phyloP scores from a whole-genome alignment of 2,888 invertebrate genomes.

The Kuschelorhynchus macadamiae region DNA sequence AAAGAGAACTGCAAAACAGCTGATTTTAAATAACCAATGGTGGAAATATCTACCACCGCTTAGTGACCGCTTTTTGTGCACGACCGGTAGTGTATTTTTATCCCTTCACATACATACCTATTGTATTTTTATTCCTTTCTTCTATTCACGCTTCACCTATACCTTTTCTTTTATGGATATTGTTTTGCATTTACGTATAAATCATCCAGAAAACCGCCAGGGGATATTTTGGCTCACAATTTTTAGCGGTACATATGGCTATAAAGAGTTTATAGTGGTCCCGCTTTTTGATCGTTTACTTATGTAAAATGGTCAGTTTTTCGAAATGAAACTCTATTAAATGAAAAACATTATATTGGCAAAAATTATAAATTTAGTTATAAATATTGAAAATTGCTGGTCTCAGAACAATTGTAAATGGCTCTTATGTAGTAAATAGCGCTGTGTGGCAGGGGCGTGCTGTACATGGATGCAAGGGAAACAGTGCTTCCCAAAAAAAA shows the following conservation, averaged over 20 bases:
- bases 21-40: no score
- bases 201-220: conserved; percentile 60
- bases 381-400: no score
- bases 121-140: conserved; percentile 59
- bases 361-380: no score
- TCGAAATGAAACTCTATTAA: no score
- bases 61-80: conserved; percentile 38
- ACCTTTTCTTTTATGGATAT: conserved; percentile 64
- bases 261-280: conserved; percentile 44
- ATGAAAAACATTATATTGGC: no score
- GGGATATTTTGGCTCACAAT: conserved; percentile 44
- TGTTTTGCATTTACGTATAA: conserved; percentile 62
- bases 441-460: no score
- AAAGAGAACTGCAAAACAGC: no score
- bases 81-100: conserved; percentile 53
- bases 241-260: conserved; percentile 45
- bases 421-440: no score
- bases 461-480: no score
- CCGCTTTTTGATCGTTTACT: conserved; percentile 20
- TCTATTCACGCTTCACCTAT: conserved; percentile 59
- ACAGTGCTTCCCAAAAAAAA: no score
- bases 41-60: conserved; percentile 59
- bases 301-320: conserved; percentile 6
- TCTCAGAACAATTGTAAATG: no score
- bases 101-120: conserved; percentile 55